Evolutionary conservation across 2,113 vertebrate species (phyloP).

Genomic region (Crotalus tigris): DNA sequence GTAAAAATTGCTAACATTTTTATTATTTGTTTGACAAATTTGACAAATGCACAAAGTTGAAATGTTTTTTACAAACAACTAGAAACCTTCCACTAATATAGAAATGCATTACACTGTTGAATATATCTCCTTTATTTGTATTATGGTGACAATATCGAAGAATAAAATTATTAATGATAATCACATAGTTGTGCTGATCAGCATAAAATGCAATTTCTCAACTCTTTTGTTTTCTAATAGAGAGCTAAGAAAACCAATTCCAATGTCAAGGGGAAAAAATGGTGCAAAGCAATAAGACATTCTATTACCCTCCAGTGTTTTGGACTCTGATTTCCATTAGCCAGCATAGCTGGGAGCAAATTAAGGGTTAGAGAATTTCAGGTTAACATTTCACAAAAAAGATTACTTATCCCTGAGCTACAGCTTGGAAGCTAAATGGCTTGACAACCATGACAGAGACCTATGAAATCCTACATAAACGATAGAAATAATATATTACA

Average conservation of each 20-base stretch:
- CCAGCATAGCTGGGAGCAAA: neutral
- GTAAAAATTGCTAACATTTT: neutral
- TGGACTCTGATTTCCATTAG: neutral
- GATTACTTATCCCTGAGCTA: neutral
- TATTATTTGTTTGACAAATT: too few relatives aligned
- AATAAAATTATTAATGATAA: neutral
- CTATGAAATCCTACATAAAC: neutral
- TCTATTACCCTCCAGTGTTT: neutral
- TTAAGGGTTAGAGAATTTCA: neutral
- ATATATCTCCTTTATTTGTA: neutral
- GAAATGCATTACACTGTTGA: too few relatives aligned
- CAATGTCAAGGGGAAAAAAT: neutral
- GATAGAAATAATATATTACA: neutral
- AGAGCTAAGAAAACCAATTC: neutral
- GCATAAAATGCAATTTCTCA: neutral
- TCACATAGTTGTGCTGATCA: neutral
- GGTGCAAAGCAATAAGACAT: neutral
- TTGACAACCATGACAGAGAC: neutral
- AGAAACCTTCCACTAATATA: neutral
- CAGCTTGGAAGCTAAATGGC: neutral
- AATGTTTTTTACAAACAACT: neutral
- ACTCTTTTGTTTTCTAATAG: neutral
- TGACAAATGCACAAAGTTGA: neutral
- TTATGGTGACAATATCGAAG: neutral
- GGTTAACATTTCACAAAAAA: neutral